Evolutionary conservation across 2,113 vertebrate genomes (phyloP).

Genomic region (Gymnogyps californianus): DNA sequence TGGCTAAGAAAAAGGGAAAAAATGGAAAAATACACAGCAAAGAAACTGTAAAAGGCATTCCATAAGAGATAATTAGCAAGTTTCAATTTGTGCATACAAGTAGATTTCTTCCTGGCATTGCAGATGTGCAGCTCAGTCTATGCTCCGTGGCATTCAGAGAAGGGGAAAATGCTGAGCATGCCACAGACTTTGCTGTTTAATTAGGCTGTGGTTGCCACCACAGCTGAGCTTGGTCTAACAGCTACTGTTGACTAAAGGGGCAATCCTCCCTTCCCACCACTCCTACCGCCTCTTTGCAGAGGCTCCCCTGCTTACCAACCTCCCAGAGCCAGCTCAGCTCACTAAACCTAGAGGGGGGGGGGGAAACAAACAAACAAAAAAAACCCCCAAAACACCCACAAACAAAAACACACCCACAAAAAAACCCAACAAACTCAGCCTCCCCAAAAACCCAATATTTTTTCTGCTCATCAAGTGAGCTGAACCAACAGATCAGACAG

Average conservation of each 20-base stretch:
- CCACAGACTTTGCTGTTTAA: neutral
- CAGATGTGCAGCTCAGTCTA: neutral
- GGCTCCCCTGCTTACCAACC: neutral
- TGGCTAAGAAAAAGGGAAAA: neutral
- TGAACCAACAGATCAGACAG: neutral
- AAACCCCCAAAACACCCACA: no score
- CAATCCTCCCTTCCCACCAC: neutral
- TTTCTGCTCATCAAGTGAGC: neutral
- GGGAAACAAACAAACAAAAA: no score
- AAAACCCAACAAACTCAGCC: neutral
- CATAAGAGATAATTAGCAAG: neutral
- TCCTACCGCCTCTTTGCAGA: neutral
- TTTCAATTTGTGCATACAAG: neutral
- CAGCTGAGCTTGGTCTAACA: slow-evolving; percentile 15
- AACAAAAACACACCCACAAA: neutral
- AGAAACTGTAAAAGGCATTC: neutral
- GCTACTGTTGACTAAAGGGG: neutral
- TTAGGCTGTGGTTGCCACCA: neutral
- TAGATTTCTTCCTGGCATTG: neutral
- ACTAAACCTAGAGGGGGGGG: neutral
- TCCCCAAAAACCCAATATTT: neutral
- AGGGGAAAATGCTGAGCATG: neutral
- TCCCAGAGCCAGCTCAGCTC: neutral
- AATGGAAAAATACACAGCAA: neutral
- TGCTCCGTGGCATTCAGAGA: neutral